phyloP scores from a whole-genome alignment of 2,113 vertebrate genomes.

The Cheirogaleus medius region DNA sequence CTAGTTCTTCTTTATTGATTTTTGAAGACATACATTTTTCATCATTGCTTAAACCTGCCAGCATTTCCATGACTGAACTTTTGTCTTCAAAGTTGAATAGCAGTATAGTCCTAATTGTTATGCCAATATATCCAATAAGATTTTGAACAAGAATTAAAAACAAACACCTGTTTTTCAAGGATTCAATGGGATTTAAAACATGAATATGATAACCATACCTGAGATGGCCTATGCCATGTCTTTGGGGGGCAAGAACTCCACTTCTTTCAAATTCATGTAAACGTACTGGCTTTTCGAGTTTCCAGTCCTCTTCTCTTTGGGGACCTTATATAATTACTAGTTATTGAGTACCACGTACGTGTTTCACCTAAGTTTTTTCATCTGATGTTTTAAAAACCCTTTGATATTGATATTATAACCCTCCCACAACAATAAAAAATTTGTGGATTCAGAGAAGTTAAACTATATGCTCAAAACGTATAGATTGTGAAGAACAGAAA shows the following conservation, averaged over 20 bases:
- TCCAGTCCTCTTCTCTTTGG: background rate
- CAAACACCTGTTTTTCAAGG: background rate
- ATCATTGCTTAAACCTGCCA: background rate
- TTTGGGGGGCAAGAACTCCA: background rate
- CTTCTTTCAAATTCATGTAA: background rate
- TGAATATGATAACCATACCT: background rate
- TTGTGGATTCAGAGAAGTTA: background rate
- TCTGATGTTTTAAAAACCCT: background rate
- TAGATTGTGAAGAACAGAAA: background rate
- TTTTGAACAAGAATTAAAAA: slow-evolving; percentile 46
- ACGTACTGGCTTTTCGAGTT: background rate
- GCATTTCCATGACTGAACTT: slow-evolving; percentile 36
- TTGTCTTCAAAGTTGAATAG: slow-evolving; percentile 3
- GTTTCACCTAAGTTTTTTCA: background rate
- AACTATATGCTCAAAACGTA: background rate
- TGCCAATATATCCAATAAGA: slow-evolving; percentile 17
- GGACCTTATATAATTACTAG: background rate
- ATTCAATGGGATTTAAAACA: background rate
- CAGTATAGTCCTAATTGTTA: background rate
- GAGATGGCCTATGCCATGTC: background rate
- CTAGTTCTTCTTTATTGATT: background rate
- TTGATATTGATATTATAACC: background rate
- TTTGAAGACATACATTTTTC: background rate
- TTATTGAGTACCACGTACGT: background rate
- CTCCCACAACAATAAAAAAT: background rate